A percentile compares a stretch with the other conserved stretches of the same genome.
Conservation (phyloP, 2,113 vertebrate genomes). For the Alethe castanea region DNA sequence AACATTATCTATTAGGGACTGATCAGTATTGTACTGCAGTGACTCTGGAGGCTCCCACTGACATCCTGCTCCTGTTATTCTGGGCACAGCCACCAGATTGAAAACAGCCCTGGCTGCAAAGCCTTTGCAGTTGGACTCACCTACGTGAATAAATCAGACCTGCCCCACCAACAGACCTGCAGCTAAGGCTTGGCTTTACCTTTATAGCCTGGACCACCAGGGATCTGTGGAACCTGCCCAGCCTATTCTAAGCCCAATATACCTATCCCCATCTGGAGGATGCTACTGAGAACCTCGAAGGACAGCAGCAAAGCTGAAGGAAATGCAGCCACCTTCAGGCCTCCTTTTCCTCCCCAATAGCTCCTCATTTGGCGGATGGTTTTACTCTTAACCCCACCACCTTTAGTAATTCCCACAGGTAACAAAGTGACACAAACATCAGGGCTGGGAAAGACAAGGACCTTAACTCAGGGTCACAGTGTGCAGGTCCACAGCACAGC, state of each 20-base stretch:
- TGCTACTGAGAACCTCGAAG: background rate
- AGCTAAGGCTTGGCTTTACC: background rate
- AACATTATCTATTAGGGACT: conserved; percentile 29
- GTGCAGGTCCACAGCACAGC: background rate
- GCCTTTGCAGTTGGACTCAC: background rate
- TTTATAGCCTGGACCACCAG: background rate
- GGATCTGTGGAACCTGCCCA: background rate
- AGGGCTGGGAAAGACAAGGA: background rate
- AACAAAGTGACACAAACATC: background rate
- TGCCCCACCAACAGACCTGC: background rate
- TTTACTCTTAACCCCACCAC: background rate
- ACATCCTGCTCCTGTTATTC: conserved; percentile 66
- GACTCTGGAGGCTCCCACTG: conserved; percentile 29
- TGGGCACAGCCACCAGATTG: conserved; percentile 35
- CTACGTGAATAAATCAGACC: background rate
- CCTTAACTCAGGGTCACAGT: background rate
- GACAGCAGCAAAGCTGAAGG: background rate
- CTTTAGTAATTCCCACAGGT: background rate
- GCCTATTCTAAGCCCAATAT: background rate
- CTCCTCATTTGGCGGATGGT: background rate
- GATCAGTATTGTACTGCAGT: conserved; percentile 1
- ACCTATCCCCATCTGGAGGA: background rate
- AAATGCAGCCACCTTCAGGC: background rate
- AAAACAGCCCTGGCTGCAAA: background rate
- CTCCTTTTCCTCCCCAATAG: background rate